These are phyloP conservation scores for Phylloscopus trochilus DNA, from an alignment of 2,113 vertebrate species.

Conservation along the genomic window DNA sequence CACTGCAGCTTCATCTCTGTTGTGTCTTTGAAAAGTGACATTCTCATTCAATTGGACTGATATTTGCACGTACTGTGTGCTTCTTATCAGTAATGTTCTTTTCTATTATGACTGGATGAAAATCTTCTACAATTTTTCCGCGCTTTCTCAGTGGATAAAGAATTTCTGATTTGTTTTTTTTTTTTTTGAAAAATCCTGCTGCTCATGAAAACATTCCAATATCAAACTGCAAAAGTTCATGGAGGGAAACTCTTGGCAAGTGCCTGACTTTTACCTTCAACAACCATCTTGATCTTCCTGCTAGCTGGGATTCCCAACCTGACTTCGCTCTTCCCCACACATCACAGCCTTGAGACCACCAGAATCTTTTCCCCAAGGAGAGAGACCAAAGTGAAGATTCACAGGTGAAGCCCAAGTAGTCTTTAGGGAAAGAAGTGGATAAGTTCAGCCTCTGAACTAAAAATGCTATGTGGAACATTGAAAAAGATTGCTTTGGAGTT, in stretches of 20 bases:
- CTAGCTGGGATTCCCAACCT: neutral
- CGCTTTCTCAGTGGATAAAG: neutral
- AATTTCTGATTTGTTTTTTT: neutral
- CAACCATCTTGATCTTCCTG: neutral
- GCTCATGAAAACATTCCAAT: neutral
- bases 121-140: neutral
- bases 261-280: neutral
- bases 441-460: neutral
- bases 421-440: neutral
- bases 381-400: neutral
- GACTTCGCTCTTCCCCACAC: neutral
- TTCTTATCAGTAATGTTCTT: neutral
- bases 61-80: neutral
- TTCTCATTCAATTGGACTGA: neutral
- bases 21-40: neutral
- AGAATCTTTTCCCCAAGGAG: neutral
- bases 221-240: neutral
- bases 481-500: neutral
- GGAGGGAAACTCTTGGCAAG: neutral
- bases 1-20: neutral
- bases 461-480: neutral
- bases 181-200: neutral
- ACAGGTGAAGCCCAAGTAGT: neutral
- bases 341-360: neutral
- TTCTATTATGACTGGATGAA: neutral